Evolutionary conservation across 2,888 invertebrate species (phyloP).

Genomic region (Laspeyria flexula): DNA sequence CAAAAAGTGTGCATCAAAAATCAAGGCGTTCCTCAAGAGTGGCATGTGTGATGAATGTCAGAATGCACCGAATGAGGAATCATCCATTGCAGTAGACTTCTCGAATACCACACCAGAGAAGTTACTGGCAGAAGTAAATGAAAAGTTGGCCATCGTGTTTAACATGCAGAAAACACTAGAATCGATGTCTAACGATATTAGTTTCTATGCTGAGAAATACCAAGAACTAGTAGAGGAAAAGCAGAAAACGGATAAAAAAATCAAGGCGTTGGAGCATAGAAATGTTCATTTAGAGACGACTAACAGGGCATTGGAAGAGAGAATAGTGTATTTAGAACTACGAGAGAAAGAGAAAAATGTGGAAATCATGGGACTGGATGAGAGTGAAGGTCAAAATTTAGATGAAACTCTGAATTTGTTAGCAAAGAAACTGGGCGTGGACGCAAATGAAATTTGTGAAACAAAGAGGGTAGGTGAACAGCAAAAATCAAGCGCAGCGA

Average conservation of each 20-base stretch:
- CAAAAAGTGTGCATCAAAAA: slow-evolving; percentile 4
- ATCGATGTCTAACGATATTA: slow-evolving; percentile 10
- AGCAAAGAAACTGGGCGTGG: neutral
- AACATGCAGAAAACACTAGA: slow-evolving; percentile 9
- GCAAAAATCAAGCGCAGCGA: neutral
- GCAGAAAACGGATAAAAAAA: slow-evolving; percentile 7
- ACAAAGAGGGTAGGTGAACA: neutral
- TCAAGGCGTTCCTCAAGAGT: neutral
- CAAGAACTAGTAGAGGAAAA: slow-evolving; percentile 11
- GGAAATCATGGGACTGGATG: neutral
- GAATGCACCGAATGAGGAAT: neutral
- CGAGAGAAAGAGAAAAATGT: neutral
- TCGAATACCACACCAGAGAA: slow-evolving; percentile 4
- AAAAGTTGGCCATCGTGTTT: slow-evolving; percentile 11
- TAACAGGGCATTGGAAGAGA: slow-evolving; percentile 2
- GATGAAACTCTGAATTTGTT: neutral
- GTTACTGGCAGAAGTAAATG: slow-evolving; percentile 6
- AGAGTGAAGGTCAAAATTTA: neutral
- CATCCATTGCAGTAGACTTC: slow-evolving; percentile 2
- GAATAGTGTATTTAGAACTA: neutral
- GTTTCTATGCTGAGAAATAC: slow-evolving; percentile 15
- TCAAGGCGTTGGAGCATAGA: slow-evolving; percentile 7
- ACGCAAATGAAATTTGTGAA: neutral
- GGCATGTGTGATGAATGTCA: slow-evolving; percentile 12
- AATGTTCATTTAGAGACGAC: slow-evolving; percentile 5